phyloP scores from a whole-genome alignment of 2,888 invertebrate genomes.

The Operophtera brumata region DNA sequence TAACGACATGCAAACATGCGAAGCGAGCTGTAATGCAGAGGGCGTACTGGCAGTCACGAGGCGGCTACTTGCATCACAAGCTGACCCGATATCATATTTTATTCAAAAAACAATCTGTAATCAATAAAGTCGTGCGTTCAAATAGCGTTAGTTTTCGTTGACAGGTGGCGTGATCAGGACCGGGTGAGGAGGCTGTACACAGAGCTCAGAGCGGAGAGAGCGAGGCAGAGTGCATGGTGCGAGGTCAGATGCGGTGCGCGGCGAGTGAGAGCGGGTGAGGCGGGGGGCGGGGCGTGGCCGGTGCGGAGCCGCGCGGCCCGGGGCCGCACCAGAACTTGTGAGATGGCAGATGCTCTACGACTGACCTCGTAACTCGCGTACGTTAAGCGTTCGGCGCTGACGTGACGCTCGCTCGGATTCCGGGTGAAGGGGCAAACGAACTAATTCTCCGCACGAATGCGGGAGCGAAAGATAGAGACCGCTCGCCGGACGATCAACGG shows the following conservation, averaged over 20 bases:
- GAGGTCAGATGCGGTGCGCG: constrained; percentile 41
- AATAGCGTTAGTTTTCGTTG: constrained; percentile 33
- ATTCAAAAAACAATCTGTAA: background rate
- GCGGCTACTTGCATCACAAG: background rate
- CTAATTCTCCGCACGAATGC: constrained; percentile 62
- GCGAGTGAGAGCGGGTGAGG: constrained; percentile 20
- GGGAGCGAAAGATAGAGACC: constrained; percentile 65
- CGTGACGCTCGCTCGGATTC: constrained; percentile 65
- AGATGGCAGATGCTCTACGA: constrained; percentile 80
- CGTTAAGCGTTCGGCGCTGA: constrained; percentile 56
- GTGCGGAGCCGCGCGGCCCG: constrained; percentile 51
- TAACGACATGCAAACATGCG: constrained; percentile 36
- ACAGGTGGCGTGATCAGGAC: constrained; percentile 18
- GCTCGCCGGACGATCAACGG: constrained; percentile 75
- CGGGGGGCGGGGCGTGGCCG: constrained; percentile 29
- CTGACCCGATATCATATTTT: background rate
- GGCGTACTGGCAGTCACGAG: constrained; percentile 6
- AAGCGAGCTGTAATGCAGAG: constrained; percentile 38
- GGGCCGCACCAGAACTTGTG: constrained; percentile 78
- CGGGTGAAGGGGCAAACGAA: constrained; percentile 61
- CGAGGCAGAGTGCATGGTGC: constrained; percentile 43
- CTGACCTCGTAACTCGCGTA: constrained; percentile 73
- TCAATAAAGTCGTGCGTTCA: constrained; percentile 21
- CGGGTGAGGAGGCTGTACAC: constrained; percentile 17
- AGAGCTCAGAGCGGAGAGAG: constrained; percentile 38